phyloP scores from a whole-genome alignment of 2,888 invertebrate species.

The Drosophila prolongata region DNA sequence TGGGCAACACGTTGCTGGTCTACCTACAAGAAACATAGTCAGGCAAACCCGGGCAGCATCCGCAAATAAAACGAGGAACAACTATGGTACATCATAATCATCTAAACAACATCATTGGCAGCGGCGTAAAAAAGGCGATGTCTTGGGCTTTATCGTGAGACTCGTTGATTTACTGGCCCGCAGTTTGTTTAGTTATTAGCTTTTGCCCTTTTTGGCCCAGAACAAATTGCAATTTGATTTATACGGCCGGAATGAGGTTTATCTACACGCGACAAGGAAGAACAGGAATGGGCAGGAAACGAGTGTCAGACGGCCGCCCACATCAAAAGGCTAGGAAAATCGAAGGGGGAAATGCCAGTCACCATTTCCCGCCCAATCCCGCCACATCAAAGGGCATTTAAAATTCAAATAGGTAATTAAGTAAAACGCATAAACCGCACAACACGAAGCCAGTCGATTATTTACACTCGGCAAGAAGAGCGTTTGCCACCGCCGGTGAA shows the following conservation, averaged over 20 bases:
- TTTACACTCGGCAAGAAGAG: conserved; percentile 60
- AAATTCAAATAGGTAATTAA: conserved; percentile 78
- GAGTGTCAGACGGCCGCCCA: conserved; percentile 61
- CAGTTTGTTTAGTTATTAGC: conserved; percentile 79
- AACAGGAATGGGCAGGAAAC: conserved; percentile 60
- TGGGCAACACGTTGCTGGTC: conserved; percentile 65
- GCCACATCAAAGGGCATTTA: conserved; percentile 79
- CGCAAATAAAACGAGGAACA: conserved; percentile 17
- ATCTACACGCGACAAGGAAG: conserved; percentile 59
- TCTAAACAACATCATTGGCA: conserved; percentile 43
- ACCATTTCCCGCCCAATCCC: conserved; percentile 12
- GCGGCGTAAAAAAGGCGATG: conserved; percentile 44
- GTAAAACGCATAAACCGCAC: conserved; percentile 78
- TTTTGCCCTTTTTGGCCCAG: conserved; percentile 74
- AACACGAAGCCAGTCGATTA: conserved; percentile 60
- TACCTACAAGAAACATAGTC: conserved; percentile 28
- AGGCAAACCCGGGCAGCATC: conserved; percentile 11
- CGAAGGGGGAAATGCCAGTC: conserved; percentile 22
- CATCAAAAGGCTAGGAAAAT: conserved; percentile 42
- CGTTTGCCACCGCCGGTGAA: conserved; percentile 6
- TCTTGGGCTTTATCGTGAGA: conserved; percentile 61
- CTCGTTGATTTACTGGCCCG: conserved; percentile 74
- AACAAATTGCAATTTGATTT: conserved; percentile 82
- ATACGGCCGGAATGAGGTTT: conserved; percentile 71
- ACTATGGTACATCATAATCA: conserved; percentile 67